A percentile compares a stretch with the other conserved stretches of the same genome.
Conservation (phyloP, 1,140 invertebrate species). For the Babylonia areolata region DNA sequence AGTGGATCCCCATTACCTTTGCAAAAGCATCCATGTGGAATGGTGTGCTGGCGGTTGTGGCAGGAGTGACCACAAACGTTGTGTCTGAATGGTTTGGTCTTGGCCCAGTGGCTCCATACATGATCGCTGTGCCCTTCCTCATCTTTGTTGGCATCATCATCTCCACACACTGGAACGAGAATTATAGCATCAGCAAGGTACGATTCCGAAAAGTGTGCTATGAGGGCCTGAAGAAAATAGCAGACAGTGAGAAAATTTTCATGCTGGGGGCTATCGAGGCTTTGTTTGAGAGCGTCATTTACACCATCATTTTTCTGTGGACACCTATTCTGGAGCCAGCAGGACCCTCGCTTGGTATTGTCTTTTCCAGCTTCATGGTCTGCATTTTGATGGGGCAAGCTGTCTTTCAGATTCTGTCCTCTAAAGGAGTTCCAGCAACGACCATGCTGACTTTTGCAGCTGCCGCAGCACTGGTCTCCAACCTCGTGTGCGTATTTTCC, state of each 20-base stretch:
- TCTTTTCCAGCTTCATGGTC: slow-evolving; percentile 83
- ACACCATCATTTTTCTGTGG: slow-evolving; percentile 85
- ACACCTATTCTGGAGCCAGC: slow-evolving; percentile 81
- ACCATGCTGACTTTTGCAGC: slow-evolving; percentile 72
- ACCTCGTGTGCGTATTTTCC: slow-evolving; percentile 70
- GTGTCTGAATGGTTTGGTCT: slow-evolving; percentile 80
- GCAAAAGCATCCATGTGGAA: slow-evolving; percentile 83
- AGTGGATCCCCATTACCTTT: slow-evolving; percentile 79
- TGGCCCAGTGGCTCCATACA: slow-evolving; percentile 81
- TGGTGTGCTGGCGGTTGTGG: slow-evolving; percentile 82
- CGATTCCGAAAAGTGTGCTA: slow-evolving; percentile 74
- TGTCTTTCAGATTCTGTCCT: slow-evolving; percentile 78
- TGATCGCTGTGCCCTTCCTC: slow-evolving; percentile 81
- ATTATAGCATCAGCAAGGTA: slow-evolving; percentile 78
- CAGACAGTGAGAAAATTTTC: slow-evolving; percentile 78
- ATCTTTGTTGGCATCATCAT: slow-evolving; percentile 78
- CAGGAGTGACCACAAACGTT: slow-evolving; percentile 81
- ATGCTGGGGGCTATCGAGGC: slow-evolving; percentile 82
- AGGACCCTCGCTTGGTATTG: slow-evolving; percentile 74
- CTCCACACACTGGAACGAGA: slow-evolving; percentile 80
- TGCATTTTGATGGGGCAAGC: slow-evolving; percentile 83
- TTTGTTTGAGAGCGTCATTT: slow-evolving; percentile 85
- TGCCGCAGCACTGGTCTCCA: slow-evolving; percentile 65
- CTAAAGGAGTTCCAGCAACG: slow-evolving; percentile 67
- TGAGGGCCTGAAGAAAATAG: slow-evolving; percentile 74